A percentile compares a stretch with the other conserved stretches of the same genome.
phyloP scores from a whole-genome alignment of 2,797 vertebrate species.

The Coccyzus lansbergi region DNA sequence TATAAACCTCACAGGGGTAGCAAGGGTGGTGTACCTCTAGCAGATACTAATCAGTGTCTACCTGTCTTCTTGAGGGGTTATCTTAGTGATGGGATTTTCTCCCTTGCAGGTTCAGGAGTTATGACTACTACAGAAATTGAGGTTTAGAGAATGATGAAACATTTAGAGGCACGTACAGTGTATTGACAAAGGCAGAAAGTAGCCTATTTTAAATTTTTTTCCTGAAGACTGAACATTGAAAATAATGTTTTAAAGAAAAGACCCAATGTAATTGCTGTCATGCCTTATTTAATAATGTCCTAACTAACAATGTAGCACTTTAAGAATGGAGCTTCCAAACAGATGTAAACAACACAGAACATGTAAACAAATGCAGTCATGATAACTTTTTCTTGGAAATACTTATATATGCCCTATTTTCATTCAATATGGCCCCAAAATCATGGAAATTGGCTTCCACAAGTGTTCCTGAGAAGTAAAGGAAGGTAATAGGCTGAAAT shows the following conservation, averaged over 20 bases:
- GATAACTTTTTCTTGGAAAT: no score
- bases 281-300: no score
- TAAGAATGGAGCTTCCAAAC: no score
- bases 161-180: background rate
- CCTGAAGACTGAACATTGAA: conserved; percentile 1
- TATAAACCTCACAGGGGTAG: background rate
- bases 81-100: background rate
- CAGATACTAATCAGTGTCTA: background rate
- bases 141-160: background rate
- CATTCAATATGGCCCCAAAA: no score
- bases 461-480: no score
- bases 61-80: background rate
- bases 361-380: no score
- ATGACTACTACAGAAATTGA: background rate
- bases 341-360: no score
- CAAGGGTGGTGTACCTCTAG: background rate
- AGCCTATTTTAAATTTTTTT: conserved; percentile 28
- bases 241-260: conserved; percentile 33
- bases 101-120: background rate
- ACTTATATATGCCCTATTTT: no score
- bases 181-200: background rate
- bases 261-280: background rate
- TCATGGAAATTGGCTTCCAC: no score
- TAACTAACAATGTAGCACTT: no score
- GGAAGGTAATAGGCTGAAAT: no score